A percentile compares a stretch with the other conserved stretches of the same genome.
These are phyloP conservation scores for Ommatoiulus sabulosus DNA, from an alignment of 2,888 invertebrate genomes.

Conservation along the genomic window DNA sequence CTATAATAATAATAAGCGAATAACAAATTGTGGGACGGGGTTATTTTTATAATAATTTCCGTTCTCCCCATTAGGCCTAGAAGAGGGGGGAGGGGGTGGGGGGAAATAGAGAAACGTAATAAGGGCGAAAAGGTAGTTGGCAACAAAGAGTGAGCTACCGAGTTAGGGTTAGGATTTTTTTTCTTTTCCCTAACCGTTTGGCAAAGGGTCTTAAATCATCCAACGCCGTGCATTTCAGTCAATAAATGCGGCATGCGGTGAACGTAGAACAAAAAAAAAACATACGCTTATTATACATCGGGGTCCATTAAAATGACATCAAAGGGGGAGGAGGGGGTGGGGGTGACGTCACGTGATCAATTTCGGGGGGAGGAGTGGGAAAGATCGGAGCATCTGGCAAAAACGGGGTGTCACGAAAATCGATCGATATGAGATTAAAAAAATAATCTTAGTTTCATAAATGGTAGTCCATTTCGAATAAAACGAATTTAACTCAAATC, in stretches of 20 bases:
- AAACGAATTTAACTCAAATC: no score
- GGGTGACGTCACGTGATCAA: no score
- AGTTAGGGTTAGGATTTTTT: neutral
- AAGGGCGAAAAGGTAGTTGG: neutral
- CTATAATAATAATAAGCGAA: no score
- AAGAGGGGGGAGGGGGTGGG: neutral
- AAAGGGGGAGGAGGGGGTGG: neutral
- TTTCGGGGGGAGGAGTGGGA: no score
- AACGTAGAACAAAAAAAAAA: neutral
- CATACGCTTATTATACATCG: neutral
- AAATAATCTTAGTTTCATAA: no score
- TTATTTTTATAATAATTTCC: neutral
- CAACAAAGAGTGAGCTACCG: neutral
- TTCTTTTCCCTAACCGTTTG: neutral
- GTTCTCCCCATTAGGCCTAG: neutral
- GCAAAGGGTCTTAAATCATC: neutral
- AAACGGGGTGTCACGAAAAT: no score
- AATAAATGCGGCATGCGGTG: constrained; percentile 2
- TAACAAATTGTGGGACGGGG: no score
- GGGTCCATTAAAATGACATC: constrained; percentile 19
- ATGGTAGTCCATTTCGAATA: no score
- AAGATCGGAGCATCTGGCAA: no score
- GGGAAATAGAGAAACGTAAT: neutral
- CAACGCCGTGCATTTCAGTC: neutral
- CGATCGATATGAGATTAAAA: no score